phyloP scores from a whole-genome alignment of 2,888 invertebrate species.

The Drosophila histrio region DNA sequence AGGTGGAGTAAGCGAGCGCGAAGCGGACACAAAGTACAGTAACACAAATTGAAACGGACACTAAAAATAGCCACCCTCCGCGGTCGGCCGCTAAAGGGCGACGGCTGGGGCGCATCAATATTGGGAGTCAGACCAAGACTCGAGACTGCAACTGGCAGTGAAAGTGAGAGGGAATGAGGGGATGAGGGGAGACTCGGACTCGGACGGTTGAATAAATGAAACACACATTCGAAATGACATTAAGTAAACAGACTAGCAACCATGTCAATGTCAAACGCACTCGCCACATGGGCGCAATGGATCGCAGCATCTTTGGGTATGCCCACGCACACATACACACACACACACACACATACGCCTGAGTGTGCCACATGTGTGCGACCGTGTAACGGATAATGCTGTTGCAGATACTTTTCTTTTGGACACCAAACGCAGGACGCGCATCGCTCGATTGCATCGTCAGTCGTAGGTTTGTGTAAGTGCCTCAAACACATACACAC shows the following conservation, averaged over 20 bases:
- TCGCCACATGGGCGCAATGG: constrained; percentile 60
- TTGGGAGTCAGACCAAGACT: neutral
- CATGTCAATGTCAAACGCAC: constrained; percentile 78
- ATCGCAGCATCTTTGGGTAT: constrained; percentile 28
- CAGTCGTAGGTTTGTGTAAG: constrained; percentile 27
- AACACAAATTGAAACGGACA: constrained; percentile 77
- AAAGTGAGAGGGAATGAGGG: neutral
- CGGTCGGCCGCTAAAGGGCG: constrained; percentile 17
- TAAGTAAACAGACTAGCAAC: constrained; percentile 74
- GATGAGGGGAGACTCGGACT: constrained; percentile 25
- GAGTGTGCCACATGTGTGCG: constrained; percentile 53
- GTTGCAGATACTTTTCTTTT: constrained; percentile 45
- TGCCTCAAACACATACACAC: constrained; percentile 13
- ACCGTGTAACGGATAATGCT: constrained; percentile 56
- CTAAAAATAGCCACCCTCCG: constrained; percentile 82
- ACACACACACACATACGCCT: constrained; percentile 11
- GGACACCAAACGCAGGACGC: constrained; percentile 69
- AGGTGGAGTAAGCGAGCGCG: constrained; percentile 11
- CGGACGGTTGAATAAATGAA: constrained; percentile 68
- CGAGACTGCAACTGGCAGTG: neutral
- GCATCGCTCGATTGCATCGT: constrained; percentile 23
- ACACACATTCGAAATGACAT: constrained; percentile 67
- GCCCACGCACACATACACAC: constrained; percentile 15
- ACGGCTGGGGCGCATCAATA: constrained; percentile 75
- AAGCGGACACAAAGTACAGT: constrained; percentile 67